These are phyloP conservation scores for Nymphicus hollandicus DNA, from an alignment of 2,113 vertebrate genomes.

Conservation along the genomic window DNA sequence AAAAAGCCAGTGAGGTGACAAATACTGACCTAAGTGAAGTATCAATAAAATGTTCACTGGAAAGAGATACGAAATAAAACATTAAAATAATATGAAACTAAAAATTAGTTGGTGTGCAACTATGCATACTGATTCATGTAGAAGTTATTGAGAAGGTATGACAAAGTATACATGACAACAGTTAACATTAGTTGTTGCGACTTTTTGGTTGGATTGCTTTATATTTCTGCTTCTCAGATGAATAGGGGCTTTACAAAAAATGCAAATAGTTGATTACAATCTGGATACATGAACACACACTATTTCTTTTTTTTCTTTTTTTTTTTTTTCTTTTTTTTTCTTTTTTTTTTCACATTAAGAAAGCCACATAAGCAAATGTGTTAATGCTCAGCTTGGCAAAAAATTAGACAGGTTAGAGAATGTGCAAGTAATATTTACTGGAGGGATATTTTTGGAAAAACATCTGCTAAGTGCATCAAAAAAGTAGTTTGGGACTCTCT, in stretches of 20 bases:
- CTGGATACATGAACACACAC: background rate
- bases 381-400: background rate
- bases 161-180: background rate
- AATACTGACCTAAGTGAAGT: background rate
- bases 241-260: background rate
- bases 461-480: conserved; percentile 42
- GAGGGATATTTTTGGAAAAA: conserved; percentile 35
- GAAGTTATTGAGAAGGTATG: background rate
- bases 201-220: background rate
- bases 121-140: background rate
- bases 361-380: background rate
- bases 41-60: background rate
- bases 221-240: background rate
- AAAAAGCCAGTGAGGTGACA: background rate
- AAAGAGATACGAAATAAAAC: background rate
- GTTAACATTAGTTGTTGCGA: rapidly evolving
- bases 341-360: background rate
- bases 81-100: background rate
- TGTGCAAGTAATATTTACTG: conserved; percentile 45
- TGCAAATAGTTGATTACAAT: background rate
- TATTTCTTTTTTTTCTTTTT: background rate
- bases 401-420: background rate
- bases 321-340: background rate
- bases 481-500: conserved; percentile 18
- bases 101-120: rapidly evolving